Evolutionary conservation across 2,888 invertebrate species (phyloP).

Genomic region (Drosophila parthenogenetica): DNA sequence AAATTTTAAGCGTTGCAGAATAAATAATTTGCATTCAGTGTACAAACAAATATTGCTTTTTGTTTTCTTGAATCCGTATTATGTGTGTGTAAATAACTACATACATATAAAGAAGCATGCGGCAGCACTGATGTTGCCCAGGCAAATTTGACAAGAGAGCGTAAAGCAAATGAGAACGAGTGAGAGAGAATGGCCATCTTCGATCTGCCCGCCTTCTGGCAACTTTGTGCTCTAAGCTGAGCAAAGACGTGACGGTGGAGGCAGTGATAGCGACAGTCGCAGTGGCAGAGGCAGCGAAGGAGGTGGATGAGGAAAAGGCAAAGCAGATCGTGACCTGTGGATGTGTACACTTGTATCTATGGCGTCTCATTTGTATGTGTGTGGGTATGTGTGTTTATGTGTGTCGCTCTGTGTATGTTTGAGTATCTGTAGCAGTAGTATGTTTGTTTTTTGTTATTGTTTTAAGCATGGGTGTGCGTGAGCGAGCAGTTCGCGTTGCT

Average conservation of each 20-base stretch:
- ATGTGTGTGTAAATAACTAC: neutral
- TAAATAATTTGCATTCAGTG: neutral
- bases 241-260: neutral
- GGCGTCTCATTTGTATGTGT: constrained; percentile 32
- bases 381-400: constrained; percentile 6
- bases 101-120: neutral
- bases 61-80: neutral
- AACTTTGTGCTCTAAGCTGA: constrained; percentile 26
- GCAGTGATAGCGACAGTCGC: neutral
- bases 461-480: constrained; percentile 40
- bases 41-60: neutral
- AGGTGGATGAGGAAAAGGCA: constrained; percentile 14
- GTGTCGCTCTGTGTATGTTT: constrained; percentile 7
- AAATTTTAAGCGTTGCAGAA: no score
- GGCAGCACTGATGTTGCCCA: constrained; percentile 20
- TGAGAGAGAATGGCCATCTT: constrained; percentile 59
- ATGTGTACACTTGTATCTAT: constrained; percentile 51
- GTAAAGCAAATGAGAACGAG: neutral
- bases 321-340: constrained; percentile 61
- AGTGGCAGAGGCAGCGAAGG: constrained; percentile 1
- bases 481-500: constrained; percentile 55
- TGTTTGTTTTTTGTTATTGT: constrained; percentile 32
- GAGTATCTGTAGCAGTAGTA: constrained; percentile 40
- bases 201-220: constrained; percentile 67
- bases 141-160: constrained; percentile 2